Evolutionary conservation across 2,888 invertebrate genomes (phyloP).

Genomic region (Apoda limacodes): DNA sequence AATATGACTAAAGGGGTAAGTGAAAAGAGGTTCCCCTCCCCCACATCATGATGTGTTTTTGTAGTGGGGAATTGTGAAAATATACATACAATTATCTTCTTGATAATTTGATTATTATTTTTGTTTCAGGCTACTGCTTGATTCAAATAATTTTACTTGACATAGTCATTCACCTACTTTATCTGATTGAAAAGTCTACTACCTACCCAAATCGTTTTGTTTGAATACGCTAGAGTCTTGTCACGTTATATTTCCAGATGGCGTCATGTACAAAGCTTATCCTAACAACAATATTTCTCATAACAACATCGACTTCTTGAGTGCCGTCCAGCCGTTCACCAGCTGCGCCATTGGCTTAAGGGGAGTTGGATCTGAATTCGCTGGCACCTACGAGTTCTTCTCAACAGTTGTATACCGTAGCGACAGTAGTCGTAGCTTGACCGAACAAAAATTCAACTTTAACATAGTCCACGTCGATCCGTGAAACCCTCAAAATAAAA

Average conservation of each 20-base stretch:
- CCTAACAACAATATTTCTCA: slow-evolving; percentile 25
- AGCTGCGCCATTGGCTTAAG: slow-evolving; percentile 28
- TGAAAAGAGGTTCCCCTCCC: too few relatives aligned
- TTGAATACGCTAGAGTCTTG: slow-evolving; percentile 29
- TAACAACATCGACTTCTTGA: slow-evolving; percentile 16
- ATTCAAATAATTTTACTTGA: slow-evolving; percentile 25
- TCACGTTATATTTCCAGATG: slow-evolving; percentile 30
- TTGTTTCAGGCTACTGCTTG: slow-evolving; percentile 25
- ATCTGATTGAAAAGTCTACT: too few relatives aligned
- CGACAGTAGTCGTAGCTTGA: slow-evolving; percentile 24
- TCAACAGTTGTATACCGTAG: slow-evolving; percentile 26
- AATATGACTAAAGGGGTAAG: too few relatives aligned
- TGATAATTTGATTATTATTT: too few relatives aligned
- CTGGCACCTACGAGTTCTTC: slow-evolving; percentile 35
- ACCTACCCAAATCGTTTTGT: slow-evolving; percentile 27
- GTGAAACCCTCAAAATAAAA: too few relatives aligned
- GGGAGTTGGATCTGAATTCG: slow-evolving; percentile 21
- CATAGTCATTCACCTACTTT: too few relatives aligned
- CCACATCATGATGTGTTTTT: too few relatives aligned
- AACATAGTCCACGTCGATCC: too few relatives aligned
- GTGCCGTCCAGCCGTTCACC: slow-evolving; percentile 23
- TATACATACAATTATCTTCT: too few relatives aligned
- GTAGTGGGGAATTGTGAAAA: too few relatives aligned
- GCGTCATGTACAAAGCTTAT: slow-evolving; percentile 27
- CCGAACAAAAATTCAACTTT: slow-evolving; percentile 29